Evolutionary conservation across 53 echinoderm and acorn worm species (phyloP).

Genomic region (Stichopus horrens): DNA sequence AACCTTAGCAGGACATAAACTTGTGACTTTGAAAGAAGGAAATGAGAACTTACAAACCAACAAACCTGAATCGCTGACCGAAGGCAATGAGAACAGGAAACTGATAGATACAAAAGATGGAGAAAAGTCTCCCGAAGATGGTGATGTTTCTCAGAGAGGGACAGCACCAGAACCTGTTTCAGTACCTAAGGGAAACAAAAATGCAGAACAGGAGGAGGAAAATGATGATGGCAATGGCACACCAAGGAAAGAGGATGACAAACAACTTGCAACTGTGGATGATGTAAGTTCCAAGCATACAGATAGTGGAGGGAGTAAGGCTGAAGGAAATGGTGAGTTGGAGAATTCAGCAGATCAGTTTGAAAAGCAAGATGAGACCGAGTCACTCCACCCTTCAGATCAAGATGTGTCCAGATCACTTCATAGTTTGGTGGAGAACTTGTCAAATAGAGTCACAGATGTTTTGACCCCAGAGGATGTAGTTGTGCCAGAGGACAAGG

Average conservation of each 20-base stretch:
- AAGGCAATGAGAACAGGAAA: too few relatives aligned
- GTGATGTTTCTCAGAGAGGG: too few relatives aligned
- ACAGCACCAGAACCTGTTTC: too few relatives aligned
- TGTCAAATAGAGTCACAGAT: constrained; percentile 15
- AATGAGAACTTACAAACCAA: too few relatives aligned
- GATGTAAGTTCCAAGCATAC: neutral
- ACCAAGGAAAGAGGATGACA: neutral
- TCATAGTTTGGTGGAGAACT: constrained; percentile 7
- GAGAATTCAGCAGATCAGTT: neutral
- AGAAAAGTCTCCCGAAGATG: too few relatives aligned
- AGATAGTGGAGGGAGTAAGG: neutral
- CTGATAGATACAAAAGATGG: too few relatives aligned
- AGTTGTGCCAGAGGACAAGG: neutral
- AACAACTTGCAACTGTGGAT: neutral
- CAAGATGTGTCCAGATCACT: neutral
- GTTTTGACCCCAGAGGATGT: neutral
- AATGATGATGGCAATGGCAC: too few relatives aligned
- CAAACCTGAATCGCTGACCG: too few relatives aligned
- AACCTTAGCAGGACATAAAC: too few relatives aligned
- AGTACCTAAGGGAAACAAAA: too few relatives aligned
- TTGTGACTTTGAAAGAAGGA: too few relatives aligned
- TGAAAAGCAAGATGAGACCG: neutral
- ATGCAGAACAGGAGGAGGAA: too few relatives aligned
- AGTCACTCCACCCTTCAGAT: neutral
- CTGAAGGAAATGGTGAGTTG: neutral